These are phyloP conservation scores for Trachelus troglodyta DNA, from an alignment of 2,888 invertebrate genomes.

Conservation along the genomic window DNA sequence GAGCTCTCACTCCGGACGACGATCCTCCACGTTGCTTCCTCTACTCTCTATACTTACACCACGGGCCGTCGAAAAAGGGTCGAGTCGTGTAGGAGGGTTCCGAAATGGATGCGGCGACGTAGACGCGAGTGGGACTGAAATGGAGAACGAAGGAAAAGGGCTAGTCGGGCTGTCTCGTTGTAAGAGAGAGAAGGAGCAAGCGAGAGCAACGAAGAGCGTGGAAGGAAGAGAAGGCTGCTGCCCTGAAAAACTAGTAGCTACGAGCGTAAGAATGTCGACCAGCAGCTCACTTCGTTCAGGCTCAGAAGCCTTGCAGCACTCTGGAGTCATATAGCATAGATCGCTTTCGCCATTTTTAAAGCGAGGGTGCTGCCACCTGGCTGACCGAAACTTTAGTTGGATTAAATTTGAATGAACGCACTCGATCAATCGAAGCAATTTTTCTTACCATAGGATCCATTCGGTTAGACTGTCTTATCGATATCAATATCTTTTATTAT, in stretches of 20 bases:
- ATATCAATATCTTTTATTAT: neutral
- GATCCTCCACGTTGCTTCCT: neutral
- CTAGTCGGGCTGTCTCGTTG: neutral
- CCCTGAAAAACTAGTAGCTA: conserved; percentile 54
- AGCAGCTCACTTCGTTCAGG: conserved; percentile 21
- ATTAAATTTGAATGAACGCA: neutral
- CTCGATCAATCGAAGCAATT: neutral
- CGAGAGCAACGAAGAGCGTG: conserved; percentile 21
- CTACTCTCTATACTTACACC: neutral
- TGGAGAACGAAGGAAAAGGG: conserved; percentile 20
- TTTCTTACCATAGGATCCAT: neutral
- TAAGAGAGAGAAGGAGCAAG: conserved; percentile 17
- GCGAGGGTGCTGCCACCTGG: conserved; percentile 5
- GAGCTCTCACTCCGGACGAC: neutral
- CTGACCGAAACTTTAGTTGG: neutral
- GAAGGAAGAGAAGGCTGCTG: conserved; percentile 31
- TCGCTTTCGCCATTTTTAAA: conserved; percentile 25
- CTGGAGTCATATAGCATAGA: conserved; percentile 27
- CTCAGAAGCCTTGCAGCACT: conserved; percentile 1
- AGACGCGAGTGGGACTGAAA: neutral
- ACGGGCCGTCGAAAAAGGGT: conserved; percentile 11
- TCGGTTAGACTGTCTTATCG: neutral
- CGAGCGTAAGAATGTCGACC: conserved; percentile 47
- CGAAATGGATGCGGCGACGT: conserved; percentile 16
- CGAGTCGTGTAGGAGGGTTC: conserved; percentile 13